phyloP scores from a whole-genome alignment of 37 sponge, comb jelly and placozoan genomes.

The Eunapius fragilis region DNA sequence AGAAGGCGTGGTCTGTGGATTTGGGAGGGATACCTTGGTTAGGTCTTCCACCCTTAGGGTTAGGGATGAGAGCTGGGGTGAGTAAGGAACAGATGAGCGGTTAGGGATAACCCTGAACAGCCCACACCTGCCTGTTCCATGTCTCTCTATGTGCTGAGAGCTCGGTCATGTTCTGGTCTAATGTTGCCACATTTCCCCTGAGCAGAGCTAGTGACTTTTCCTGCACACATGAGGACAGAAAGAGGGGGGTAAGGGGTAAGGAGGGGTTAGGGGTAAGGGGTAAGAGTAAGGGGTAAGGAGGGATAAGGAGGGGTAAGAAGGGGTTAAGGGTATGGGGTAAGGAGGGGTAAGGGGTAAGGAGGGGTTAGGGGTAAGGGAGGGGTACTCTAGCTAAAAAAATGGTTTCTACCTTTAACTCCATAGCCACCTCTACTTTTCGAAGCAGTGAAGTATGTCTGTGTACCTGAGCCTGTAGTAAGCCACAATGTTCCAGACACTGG shows the following conservation, averaged over 20 bases:
- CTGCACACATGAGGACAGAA: background rate
- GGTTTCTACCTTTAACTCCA: background rate
- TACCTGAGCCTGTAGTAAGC: conserved; percentile 3
- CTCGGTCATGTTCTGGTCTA: background rate
- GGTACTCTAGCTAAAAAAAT: too few relatives aligned
- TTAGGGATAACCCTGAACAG: background rate
- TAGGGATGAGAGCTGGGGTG: background rate
- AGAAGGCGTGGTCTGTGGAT: too few relatives aligned
- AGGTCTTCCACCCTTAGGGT: background rate
- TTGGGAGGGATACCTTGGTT: background rate
- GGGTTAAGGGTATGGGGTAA: background rate
- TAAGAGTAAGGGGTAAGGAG: background rate
- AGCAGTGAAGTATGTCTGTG: background rate
- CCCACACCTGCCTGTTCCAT: background rate
- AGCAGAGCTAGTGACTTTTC: background rate
- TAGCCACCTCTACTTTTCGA: background rate
- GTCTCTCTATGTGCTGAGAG: background rate
- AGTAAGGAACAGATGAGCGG: background rate
- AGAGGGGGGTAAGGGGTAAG: background rate
- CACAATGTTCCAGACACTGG: conserved; percentile 2
- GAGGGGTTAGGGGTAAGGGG: background rate
- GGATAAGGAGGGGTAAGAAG: background rate
- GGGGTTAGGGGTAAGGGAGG: background rate
- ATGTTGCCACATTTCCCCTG: background rate
- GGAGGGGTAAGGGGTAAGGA: background rate